These are phyloP conservation scores for Ophiothrix spiculata DNA, from an alignment of 35 echinoderm and acorn worm genomes.

Conservation along the genomic window DNA sequence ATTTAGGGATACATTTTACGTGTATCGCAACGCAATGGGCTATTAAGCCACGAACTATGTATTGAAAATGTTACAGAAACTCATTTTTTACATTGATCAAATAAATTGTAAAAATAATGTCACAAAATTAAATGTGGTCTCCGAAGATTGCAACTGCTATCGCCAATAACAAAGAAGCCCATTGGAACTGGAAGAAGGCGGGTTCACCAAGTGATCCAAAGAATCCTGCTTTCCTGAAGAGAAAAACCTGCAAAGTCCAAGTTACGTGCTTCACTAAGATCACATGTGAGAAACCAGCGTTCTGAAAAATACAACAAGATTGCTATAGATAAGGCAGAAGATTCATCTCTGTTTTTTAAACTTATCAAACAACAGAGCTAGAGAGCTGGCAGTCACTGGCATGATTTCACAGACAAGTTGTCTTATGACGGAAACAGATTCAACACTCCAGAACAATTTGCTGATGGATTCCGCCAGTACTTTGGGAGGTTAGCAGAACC, in stretches of 20 bases:
- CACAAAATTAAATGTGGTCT: neutral
- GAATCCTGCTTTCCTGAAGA: neutral
- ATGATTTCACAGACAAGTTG: no score
- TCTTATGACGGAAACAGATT: no score
- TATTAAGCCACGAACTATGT: no score
- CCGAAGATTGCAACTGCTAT: neutral
- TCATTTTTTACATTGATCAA: no score
- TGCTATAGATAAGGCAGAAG: neutral
- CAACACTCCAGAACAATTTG: no score
- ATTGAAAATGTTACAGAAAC: no score
- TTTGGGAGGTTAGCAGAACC: no score
- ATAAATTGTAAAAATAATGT: no score
- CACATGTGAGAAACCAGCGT: neutral
- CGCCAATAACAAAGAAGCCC: neutral
- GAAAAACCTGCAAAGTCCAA: neutral
- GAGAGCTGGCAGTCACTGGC: no score
- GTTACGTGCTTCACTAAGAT: neutral
- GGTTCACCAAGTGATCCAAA: neutral
- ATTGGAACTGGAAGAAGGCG: neutral
- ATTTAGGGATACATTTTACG: no score
- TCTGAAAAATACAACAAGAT: neutral
- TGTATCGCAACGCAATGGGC: no score
- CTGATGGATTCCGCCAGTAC: no score
- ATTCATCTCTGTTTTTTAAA: neutral
- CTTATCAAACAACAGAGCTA: neutral